phyloP scores from a whole-genome alignment of 2,888 invertebrate genomes.

The Asteroscopus sphinx region DNA sequence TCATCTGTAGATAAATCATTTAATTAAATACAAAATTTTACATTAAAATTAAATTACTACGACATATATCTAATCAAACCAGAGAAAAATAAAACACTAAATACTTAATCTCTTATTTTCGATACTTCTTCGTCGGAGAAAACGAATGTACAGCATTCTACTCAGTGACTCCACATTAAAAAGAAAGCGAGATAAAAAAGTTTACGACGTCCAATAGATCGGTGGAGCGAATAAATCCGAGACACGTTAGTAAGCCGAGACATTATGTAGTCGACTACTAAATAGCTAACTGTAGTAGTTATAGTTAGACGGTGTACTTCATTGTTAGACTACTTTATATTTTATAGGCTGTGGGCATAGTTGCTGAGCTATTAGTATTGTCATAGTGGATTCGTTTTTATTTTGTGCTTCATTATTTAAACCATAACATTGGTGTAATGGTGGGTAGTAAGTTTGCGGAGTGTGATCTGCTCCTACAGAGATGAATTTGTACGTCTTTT shows the following conservation, averaged over 20 bases:
- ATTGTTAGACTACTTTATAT: conserved; percentile 36
- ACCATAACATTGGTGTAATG: not conserved
- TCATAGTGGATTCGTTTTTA: conserved; percentile 14
- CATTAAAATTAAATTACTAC: too few relatives aligned
- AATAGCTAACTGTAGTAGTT: conserved; percentile 45
- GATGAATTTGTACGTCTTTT: too few relatives aligned
- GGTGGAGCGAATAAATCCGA: conserved; percentile 46
- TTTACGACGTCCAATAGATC: conserved; percentile 53
- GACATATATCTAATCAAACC: too few relatives aligned
- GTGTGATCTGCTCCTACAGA: too few relatives aligned
- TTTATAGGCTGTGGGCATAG: conserved; percentile 35
- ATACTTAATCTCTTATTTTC: too few relatives aligned
- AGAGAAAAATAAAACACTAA: too few relatives aligned
- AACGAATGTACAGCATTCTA: conserved; percentile 3
- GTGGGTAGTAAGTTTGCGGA: too few relatives aligned
- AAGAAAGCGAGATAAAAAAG: too few relatives aligned
- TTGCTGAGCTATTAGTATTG: conserved; percentile 23
- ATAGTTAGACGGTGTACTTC: conserved; percentile 46
- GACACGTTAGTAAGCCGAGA: conserved; percentile 14
- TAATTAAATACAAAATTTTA: too few relatives aligned
- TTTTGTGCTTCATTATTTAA: not conserved
- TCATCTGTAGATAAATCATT: too few relatives aligned
- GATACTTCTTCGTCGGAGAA: too few relatives aligned
- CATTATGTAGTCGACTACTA: conserved; percentile 43
- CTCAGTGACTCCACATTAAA: conserved; percentile 28